Conservation (phyloP, 2,113 vertebrate genomes). For the Rhabdornis inornatus region DNA sequence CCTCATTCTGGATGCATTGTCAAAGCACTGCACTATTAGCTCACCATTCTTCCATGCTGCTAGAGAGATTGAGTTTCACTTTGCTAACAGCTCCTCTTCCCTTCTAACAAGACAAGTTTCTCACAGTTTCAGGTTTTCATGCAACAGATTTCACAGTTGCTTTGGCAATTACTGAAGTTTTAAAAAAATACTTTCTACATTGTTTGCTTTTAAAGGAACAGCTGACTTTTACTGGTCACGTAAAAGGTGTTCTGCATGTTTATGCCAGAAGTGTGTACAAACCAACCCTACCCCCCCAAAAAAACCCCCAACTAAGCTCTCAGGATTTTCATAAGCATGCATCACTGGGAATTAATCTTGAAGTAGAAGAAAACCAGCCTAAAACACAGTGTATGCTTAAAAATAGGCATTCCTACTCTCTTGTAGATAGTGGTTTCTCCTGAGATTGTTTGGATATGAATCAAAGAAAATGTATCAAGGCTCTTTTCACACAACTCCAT, state of each 20-base stretch:
- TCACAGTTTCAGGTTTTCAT: not conserved
- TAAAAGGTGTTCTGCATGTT: not conserved
- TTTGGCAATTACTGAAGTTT: slow-evolving; percentile 36
- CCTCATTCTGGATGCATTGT: slow-evolving; percentile 8
- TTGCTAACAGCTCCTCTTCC: not conserved
- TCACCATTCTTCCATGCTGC: not conserved
- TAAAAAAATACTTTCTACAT: not conserved
- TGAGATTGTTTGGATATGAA: not conserved
- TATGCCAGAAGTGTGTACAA: not conserved
- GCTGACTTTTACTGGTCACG: not conserved
- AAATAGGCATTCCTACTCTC: not conserved
- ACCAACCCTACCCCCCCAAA: accelerated
- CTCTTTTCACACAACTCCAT: not conserved
- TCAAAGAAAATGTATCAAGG: not conserved
- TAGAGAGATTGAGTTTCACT: not conserved
- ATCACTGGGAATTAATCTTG: not conserved
- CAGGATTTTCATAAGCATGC: not conserved
- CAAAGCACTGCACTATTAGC: not conserved
- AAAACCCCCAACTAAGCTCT: accelerated
- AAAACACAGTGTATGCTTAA: not conserved
- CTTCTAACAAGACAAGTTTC: slow-evolving; percentile 5
- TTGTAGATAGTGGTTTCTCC: not conserved
- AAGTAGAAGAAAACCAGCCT: not conserved
- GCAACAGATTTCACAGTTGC: slow-evolving; percentile 39
- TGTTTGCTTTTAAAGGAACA: not conserved